Conservation (phyloP, 2,113 vertebrate species). For the Colistium nudipinnis region DNA sequence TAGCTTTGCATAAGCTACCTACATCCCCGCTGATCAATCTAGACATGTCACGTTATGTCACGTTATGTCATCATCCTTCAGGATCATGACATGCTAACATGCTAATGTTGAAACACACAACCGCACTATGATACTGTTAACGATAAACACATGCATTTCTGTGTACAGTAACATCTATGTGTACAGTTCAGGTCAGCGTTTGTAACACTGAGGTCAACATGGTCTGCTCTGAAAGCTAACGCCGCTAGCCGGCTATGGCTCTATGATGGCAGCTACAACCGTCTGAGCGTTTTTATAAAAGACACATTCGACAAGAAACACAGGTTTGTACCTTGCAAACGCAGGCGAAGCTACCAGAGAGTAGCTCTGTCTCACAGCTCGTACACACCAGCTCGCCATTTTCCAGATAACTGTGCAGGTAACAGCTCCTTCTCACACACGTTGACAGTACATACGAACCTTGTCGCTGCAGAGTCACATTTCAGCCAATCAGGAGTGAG, state of each 20-base stretch:
- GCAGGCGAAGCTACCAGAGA: conserved; percentile 57
- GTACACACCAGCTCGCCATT: conserved; percentile 81
- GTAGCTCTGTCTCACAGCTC: conserved; percentile 72
- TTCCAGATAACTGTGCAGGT: conserved; percentile 8
- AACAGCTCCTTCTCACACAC: conserved; percentile 38
- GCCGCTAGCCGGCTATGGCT: conserved; percentile 17
- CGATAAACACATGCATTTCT: not conserved
- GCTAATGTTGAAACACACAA: not conserved
- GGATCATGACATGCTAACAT: not conserved
- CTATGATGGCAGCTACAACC: not conserved
- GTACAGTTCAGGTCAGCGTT: too few relatives aligned
- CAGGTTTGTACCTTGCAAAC: conserved; percentile 66
- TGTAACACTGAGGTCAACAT: not conserved
- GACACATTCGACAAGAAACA: not conserved
- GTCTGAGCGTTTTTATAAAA: too few relatives aligned
- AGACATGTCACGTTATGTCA: conserved; percentile 24
- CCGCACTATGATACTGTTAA: not conserved
- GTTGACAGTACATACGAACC: conserved; percentile 4
- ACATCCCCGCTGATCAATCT: not conserved
- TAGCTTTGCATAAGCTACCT: not conserved
- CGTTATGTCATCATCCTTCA: conserved; percentile 38
- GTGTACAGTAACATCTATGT: not conserved
- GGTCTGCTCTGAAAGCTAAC: conserved; percentile 8
- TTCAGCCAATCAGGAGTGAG: conserved; percentile 53
- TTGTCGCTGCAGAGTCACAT: accelerated